phyloP scores from a whole-genome alignment of 2,888 invertebrate species.

The Gibbula magus region DNA sequence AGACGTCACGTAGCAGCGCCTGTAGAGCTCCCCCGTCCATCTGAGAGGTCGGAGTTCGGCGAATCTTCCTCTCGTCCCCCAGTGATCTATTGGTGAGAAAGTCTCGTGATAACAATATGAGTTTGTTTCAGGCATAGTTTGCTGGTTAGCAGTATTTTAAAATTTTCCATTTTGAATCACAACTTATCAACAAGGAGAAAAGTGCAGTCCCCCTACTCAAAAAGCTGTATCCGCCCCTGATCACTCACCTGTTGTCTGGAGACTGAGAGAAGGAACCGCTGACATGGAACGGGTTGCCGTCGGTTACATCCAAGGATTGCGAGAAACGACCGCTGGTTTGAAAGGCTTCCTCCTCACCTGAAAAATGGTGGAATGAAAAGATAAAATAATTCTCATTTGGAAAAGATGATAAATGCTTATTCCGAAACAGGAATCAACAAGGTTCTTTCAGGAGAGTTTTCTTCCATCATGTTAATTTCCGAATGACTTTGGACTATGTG shows the following conservation, averaged over 20 bases:
- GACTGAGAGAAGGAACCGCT: slow-evolving; percentile 34
- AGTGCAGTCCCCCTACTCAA: not conserved
- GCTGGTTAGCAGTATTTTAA: not conserved
- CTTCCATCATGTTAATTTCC: too few species aligned
- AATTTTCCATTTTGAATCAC: not conserved
- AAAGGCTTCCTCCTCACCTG: slow-evolving; percentile 27
- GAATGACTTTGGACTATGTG: too few species aligned
- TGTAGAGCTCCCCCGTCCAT: slow-evolving; percentile 10
- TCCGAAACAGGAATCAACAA: too few species aligned
- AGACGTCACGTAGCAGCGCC: slow-evolving; percentile 49
- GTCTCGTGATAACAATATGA: not conserved
- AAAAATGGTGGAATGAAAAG: not conserved
- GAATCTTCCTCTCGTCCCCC: not conserved
- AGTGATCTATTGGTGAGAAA: not conserved
- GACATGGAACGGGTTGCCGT: not conserved
- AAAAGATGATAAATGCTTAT: too few species aligned
- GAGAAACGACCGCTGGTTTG: slow-evolving; percentile 31
- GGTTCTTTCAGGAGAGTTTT: not conserved
- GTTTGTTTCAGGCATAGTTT: not conserved
- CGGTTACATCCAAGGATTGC: slow-evolving; percentile 32
- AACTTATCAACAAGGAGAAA: not conserved
- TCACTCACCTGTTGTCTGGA: slow-evolving; percentile 6
- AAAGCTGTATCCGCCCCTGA: too few species aligned
- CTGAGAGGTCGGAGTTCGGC: not conserved
- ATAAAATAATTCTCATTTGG: too few species aligned